Base-by-base conservation (phyloP, 2,797 vertebrate species). In the Hemitrygon akajei region DNA sequence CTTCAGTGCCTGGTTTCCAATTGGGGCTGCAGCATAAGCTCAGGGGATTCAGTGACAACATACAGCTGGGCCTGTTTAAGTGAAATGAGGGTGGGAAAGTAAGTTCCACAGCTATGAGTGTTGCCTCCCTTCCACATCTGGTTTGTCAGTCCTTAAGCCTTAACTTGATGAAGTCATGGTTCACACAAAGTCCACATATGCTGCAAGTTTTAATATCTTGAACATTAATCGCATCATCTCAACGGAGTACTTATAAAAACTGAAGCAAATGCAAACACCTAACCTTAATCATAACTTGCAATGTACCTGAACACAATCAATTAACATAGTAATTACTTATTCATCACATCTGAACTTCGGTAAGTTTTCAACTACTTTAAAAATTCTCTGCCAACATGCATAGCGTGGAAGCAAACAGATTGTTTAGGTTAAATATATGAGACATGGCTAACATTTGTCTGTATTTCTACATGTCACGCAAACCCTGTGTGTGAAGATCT, bases 81-180 rank as follows among this genome's bases (percentile, higher is more conserved):
- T 76, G 71, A 93, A 76, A 93, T 37, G 91, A 47, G 91, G 91
- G 71, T 58, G 71, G 40, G 69, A 93, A 71, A 75, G 18, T 12
- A 93, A 75, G 91, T 25, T 93, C 40, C 71, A 75, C 11, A 76
- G 71, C 25, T 91, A 47, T 56, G 27, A 30, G 47, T 58, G 37
- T 37, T 75, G 91, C 71, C 71, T 75, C 20, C 25, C 22, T 75
- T 75, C 47, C 71, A 92, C 91, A 92, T 75, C 69, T 92, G 91
- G 69, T 75, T 92, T 18, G 47, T 75, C 91, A 56, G 40, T 76
- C 47, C 71, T 40, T 40, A 75, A 76, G 69, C 25, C 40, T 30
- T 30, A 92, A 93, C 30, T 92, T 75, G 71, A 93, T 93, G 25
- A 93, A 93, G 25, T 93, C 91, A 93, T 25, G 73, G 91, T 75